Conservation (phyloP, 2,797 vertebrate genomes). For the Tenualosa thibaudeaui region DNA sequence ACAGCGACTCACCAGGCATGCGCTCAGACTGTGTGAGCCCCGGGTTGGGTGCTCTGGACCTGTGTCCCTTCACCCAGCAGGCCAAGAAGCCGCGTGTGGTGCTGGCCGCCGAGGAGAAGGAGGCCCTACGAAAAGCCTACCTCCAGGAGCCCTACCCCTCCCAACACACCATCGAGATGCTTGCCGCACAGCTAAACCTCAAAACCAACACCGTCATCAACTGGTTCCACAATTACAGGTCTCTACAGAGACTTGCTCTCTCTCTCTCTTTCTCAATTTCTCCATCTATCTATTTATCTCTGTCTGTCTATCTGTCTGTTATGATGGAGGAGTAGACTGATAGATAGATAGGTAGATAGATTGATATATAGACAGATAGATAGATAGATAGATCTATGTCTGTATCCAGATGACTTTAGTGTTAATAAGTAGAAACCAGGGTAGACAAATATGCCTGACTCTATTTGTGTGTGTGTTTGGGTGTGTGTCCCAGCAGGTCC, state of each 20-base stretch:
- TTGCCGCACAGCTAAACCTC: slow-evolving; percentile 91
- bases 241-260: neutral
- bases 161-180: slow-evolving; percentile 90
- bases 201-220: slow-evolving; percentile 97
- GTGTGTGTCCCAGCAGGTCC: slow-evolving; percentile 78
- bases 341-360: no score
- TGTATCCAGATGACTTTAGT: neutral
- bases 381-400: neutral
- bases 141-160: slow-evolving; percentile 94
- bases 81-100: slow-evolving; percentile 91
- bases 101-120: slow-evolving; percentile 89
- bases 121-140: slow-evolving; percentile 88
- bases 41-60: slow-evolving; percentile 74
- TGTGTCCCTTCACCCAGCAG: slow-evolving; percentile 65
- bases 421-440: no score
- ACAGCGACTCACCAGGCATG: slow-evolving; percentile 86
- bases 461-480: slow-evolving; percentile 32
- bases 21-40: slow-evolving; percentile 90
- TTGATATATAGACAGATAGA: no score
- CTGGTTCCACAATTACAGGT: slow-evolving; percentile 99
- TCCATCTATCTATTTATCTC: neutral
- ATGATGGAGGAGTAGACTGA: no score
- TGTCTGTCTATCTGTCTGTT: neutral
- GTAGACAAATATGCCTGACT: neutral
- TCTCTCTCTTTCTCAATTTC: neutral